Evolutionary conservation across 2,888 invertebrate species (phyloP), one percentile per base, ranked within the genome.

Genomic region (Tachystola acroxantha): DNA sequence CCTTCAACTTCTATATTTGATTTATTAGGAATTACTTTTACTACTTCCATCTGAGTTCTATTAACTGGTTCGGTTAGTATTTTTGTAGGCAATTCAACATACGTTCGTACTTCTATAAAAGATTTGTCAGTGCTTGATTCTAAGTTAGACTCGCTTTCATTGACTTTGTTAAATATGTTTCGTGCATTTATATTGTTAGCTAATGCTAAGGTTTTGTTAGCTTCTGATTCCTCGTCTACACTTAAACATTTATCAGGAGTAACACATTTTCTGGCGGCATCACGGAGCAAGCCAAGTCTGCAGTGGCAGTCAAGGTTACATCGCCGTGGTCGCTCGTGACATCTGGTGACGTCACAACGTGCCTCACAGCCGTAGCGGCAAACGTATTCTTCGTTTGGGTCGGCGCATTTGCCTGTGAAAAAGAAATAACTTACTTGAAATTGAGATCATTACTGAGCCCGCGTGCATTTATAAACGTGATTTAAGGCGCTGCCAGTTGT

Each of bases 291-390:
- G 0, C 74, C 76, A 1, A 56, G 42, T 13, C 49, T 60, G 50
- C 81, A 80, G 40, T 73, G 67, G 39, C 79, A 78, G 20, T 74
- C 75, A 4, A 74, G 64, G 2, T 46, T 39, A 37, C 79, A 80
- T 9, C 64, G 58, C 1, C 58, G 51, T 7, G 67, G 49, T n/a
- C 67, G 54, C 11, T 37, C 16, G 2, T 10, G 4, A 31, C 70
- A 74, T 2, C 35, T 11, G 0, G 32, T 39, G 1, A 32, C 10
- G 20, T 57, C 58, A 39, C 79, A 78, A 0, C 57, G 51, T 0
- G 53, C 50, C 37, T 78, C 78, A 20, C 81, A 82, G 0, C 77
- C 76, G 40, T 72, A 77, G 0, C 63, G 57, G 44, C 81, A 82
- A 0, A 60, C 58, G 45, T 61, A 81, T 25, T 71, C 73, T 39